Evolutionary conservation across 2,888 invertebrate species (phyloP), one percentile per base, ranked within the genome.

Genomic region (Ctenicera cuprea): DNA sequence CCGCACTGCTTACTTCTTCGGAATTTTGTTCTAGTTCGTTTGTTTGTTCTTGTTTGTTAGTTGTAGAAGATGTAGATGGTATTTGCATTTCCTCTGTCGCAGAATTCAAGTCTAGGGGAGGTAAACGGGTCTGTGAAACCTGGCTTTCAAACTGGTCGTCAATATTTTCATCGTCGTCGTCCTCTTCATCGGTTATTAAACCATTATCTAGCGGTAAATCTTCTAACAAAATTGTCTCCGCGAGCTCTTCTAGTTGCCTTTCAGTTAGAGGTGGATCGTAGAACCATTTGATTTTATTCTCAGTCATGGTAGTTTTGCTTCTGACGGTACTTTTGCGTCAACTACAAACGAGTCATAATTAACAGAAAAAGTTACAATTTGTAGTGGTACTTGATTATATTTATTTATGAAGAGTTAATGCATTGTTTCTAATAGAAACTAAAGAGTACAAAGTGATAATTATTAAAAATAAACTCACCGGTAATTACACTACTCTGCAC

Each of bases 301-400:
- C 14, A 33, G 14, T 3, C 64, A 20, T 48, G 16, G 18, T 52
- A n/a, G n/a, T n/a, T n/a, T n/a, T n/a, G n/a, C n/a, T 50, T 50
- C 65, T 52, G 26, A 37, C 65, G 33, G 65, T 48, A 33, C 65
- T 65, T 65, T 65, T 52, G 9, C 26, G 52, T 14, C 37, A n/a
- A 4, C 50, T 48, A 33, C 16, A 65, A 65, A 65, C 14, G 3
- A 8, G 38, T 38, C 38, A 38, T n/a, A 38, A 38, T 2, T 9
- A 38, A 38, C 38, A 38, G 38, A 38, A n/a, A 50, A 22, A 50
- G 50, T n/a, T 16, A 12, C n/a, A 50, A 50, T 50, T n/a, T 50
- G 20, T 11, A 50, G 11, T 20, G 11, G 50, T 50, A 50, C 50
- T 50, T 50, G 50, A 50, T 50, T 20, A 50, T 22, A 50, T 50